Evolutionary conservation across 2,113 vertebrate genomes (phyloP).

Genomic region (Tauraco erythrolophus): DNA sequence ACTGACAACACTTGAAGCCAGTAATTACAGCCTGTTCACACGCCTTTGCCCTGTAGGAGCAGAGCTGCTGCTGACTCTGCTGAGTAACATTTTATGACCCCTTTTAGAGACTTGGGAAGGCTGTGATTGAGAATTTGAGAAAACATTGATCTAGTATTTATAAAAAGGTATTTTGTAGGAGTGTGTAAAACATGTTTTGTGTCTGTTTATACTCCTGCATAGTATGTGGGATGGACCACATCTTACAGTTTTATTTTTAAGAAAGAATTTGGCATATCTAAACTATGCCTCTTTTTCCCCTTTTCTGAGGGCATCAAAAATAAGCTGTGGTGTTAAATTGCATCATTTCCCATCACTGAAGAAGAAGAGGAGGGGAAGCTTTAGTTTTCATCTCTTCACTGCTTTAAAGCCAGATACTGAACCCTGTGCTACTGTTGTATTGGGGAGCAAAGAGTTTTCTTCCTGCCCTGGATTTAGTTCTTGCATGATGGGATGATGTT

Average conservation of each 20-base stretch:
- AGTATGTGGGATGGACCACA: neutral
- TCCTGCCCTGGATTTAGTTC: neutral
- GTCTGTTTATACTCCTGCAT: neutral
- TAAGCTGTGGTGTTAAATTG: neutral
- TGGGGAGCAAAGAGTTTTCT: neutral
- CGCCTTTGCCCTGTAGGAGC: slow-evolving; percentile 11
- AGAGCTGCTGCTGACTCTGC: slow-evolving; percentile 13
- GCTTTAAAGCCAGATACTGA: neutral
- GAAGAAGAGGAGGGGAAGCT: neutral
- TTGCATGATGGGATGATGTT: neutral
- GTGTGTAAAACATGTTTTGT: neutral
- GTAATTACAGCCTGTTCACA: slow-evolving; percentile 39
- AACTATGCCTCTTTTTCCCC: neutral
- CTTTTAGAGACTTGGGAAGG: neutral
- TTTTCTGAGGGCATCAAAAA: neutral
- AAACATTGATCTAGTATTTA: neutral
- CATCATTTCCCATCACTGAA: neutral
- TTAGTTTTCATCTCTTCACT: neutral
- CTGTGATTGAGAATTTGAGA: neutral
- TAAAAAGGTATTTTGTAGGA: neutral
- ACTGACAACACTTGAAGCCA: slow-evolving; percentile 1
- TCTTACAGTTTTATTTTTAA: neutral
- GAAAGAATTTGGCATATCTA: neutral
- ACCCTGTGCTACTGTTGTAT: neutral
- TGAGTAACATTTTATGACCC: slow-evolving; percentile 16